Evolutionary conservation across 2,797 vertebrate species (phyloP).

Genomic region (Hypotaenidia philippensis): DNA sequence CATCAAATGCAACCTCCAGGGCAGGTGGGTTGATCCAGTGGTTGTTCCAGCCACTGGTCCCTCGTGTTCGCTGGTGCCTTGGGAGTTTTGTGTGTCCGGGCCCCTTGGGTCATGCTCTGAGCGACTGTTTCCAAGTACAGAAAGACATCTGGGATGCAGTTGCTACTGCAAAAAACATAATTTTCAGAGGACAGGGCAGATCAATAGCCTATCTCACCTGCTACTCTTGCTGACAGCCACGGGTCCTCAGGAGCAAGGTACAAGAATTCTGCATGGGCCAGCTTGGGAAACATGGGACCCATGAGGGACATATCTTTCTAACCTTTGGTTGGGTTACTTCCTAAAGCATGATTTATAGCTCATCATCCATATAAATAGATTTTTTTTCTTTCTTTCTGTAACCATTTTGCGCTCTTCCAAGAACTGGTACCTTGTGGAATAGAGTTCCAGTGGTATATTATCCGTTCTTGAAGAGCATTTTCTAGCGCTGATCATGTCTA

Average conservation of each 20-base stretch:
- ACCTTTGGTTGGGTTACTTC: not conserved
- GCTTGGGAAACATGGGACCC: not conserved
- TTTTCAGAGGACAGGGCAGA: not conserved
- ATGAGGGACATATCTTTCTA: not conserved
- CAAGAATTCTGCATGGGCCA: not conserved
- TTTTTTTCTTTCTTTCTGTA: not conserved
- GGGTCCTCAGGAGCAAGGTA: not conserved
- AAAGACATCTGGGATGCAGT: not conserved
- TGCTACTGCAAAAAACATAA: not conserved
- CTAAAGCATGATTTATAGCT: not conserved
- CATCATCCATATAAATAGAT: not conserved
- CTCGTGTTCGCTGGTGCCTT: not conserved
- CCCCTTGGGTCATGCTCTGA: not conserved
- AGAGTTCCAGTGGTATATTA: not conserved
- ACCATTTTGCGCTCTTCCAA: not conserved
- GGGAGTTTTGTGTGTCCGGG: not conserved
- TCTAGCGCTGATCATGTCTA: not conserved
- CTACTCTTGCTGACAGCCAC: not conserved
- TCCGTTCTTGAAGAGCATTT: not conserved
- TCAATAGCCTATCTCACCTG: not conserved
- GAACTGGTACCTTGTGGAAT: not conserved
- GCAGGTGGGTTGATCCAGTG: not conserved
- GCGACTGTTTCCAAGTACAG: not conserved
- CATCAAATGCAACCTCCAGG: conserved; percentile 11
- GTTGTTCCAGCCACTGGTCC: not conserved